phyloP scores from a whole-genome alignment of 1,140 invertebrate species.

The Oncopeltus fasciatus region DNA sequence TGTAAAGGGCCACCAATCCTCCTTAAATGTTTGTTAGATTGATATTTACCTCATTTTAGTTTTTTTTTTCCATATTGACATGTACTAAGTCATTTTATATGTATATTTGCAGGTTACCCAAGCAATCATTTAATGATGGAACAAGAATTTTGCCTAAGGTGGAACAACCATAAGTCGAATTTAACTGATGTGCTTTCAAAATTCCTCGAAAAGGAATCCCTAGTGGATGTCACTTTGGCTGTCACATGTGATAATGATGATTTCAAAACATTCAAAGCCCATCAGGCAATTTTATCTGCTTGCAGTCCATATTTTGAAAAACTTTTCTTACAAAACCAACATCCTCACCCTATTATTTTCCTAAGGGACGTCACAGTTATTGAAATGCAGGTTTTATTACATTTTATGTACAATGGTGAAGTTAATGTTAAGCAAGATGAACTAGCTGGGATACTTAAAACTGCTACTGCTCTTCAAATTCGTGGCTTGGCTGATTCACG shows the following conservation, averaged over 20 bases:
- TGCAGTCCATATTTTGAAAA: conserved; percentile 90
- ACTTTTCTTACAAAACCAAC: conserved; percentile 78
- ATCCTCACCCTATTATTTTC: conserved; percentile 84
- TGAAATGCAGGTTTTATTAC: conserved; percentile 72
- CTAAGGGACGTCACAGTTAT: conserved; percentile 75
- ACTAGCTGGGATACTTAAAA: conserved; percentile 75
- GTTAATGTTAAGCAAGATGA: conserved; percentile 77
- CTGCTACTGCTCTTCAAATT: conserved; percentile 78
- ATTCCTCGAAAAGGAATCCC: conserved; percentile 66
- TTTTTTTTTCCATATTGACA: background rate
- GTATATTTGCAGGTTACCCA: conserved; percentile 12
- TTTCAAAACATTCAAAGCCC: conserved; percentile 63
- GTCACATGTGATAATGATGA: conserved; percentile 52
- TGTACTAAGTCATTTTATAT: background rate
- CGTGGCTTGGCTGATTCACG: conserved; percentile 45
- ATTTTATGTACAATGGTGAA: conserved; percentile 85
- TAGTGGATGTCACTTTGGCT: conserved; percentile 83
- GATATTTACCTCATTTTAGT: background rate
- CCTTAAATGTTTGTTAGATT: background rate
- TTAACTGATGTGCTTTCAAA: conserved; percentile 75
- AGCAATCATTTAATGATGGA: conserved; percentile 41
- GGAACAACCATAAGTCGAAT: conserved; percentile 86
- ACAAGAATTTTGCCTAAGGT: conserved; percentile 86
- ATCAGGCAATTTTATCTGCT: conserved; percentile 83
- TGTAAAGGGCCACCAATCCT: background rate